Base-by-base conservation (phyloP, 2,888 invertebrate genomes). In the Nymphalis polychloros region DNA sequence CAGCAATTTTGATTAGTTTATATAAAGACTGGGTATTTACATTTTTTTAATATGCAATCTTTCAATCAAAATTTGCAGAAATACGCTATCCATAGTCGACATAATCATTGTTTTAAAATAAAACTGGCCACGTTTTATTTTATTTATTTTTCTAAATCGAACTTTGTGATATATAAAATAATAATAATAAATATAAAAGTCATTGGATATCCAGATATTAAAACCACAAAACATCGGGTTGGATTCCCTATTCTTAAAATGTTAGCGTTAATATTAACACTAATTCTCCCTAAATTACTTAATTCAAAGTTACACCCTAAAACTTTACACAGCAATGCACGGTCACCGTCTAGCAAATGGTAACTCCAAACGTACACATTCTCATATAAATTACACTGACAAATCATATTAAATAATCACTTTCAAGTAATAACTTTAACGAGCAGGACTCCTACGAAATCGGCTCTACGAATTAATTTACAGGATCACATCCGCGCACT, bases 321-420 rank as follows among this genome's bases (percentile, higher is more conserved):
- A 78, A 83, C 78, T 72, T 82, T 81, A 83, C 81, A 83, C 69
- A 76, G 79, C 78, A 81, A 80, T 74, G 67, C 72, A 64, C 63
- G 67, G 67, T 60, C 55, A 27, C n/a, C 48, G 63, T 27, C 23
- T 19, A 17, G 41, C 46, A 52, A 48, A 46, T 59, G 65, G 67
- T 64, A 67, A 62, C 67, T 57, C 64, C 60, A 47, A 55, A 49
- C 67, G 57, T 57, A 63, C 57, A 46, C 60, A 57, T 48, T 48
- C 61, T 46, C 53, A 67, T 60, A 62, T 62, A 68, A 61, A 64
- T 57, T 57, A 64, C 68, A 62, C 61, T 49, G 41, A 31, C 62
- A 57, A 41, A 8, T 63, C 63, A 47, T 23, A 61, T 59, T 67
- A 62, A 67, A 55, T 55, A 64, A 61, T 61, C 60, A 49, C 64